These are phyloP conservation scores for Bradysia coprophila DNA, from an alignment of 1,140 invertebrate species.

Conservation along the genomic window DNA sequence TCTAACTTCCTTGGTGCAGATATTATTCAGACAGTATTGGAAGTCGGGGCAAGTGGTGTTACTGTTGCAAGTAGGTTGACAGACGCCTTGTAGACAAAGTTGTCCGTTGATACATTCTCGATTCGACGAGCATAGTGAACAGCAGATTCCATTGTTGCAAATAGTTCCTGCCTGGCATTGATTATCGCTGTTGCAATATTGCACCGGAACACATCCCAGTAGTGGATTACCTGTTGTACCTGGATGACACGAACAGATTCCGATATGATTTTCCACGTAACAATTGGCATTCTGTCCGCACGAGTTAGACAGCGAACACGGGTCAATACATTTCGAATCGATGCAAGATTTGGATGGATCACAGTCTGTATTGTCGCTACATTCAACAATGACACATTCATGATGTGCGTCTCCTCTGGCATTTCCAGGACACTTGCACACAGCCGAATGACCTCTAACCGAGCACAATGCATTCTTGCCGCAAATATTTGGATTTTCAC, in stretches of 20 bases:
- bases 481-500: slow-evolving; percentile 41
- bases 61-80: slow-evolving; percentile 55
- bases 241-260: slow-evolving; percentile 56
- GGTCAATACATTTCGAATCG: slow-evolving; percentile 59
- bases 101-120: slow-evolving; percentile 66
- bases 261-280: slow-evolving; percentile 47
- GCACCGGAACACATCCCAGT: slow-evolving; percentile 56
- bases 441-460: slow-evolving; percentile 40
- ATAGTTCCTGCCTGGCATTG: slow-evolving; percentile 64
- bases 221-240: slow-evolving; percentile 73
- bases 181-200: slow-evolving; percentile 54
- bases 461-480: slow-evolving; percentile 56
- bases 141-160: slow-evolving; percentile 65
- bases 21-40: slow-evolving; percentile 63
- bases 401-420: slow-evolving; percentile 55
- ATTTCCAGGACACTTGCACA: slow-evolving; percentile 53
- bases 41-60: slow-evolving; percentile 62
- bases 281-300: slow-evolving; percentile 67
- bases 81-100: slow-evolving; percentile 57
- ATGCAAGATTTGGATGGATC: slow-evolving; percentile 47
- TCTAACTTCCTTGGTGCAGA: slow-evolving; percentile 60
- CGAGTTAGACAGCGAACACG: slow-evolving; percentile 57
- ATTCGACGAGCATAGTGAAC: slow-evolving; percentile 49
- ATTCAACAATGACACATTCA: slow-evolving; percentile 55
- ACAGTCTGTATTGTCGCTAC: slow-evolving; percentile 62